Percentiles rank a stretch among this genome's conserved stretches.
phyloP scores from a whole-genome alignment of 2,888 invertebrate species.

The Eupithecia subumbrata region DNA sequence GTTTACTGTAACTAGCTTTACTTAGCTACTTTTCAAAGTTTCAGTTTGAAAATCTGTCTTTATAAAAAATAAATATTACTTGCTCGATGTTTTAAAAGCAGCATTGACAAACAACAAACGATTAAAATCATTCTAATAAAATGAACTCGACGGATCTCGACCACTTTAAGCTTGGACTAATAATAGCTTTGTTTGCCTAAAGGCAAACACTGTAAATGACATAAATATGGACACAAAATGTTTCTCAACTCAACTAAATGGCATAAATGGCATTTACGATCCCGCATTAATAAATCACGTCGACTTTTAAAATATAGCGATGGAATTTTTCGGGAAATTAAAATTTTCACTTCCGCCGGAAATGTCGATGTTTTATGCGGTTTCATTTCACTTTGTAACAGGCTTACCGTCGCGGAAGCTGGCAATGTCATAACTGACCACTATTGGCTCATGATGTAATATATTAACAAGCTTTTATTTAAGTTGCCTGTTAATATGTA shows the following conservation, averaged over 20 bases:
- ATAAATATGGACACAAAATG: slow-evolving; percentile 56
- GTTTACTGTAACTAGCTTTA: not conserved
- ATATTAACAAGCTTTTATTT: too few relatives aligned
- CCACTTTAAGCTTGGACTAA: not conserved
- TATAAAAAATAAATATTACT: not conserved
- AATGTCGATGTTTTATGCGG: slow-evolving; percentile 73
- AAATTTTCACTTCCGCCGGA: slow-evolving; percentile 69
- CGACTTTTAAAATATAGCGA: slow-evolving; percentile 73
- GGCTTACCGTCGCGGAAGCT: slow-evolving; percentile 51
- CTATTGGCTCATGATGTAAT: slow-evolving; percentile 22
- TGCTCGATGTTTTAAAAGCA: not conserved
- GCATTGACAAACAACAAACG: not conserved
- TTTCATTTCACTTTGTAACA: slow-evolving; percentile 65
- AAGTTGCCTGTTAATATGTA: too few relatives aligned
- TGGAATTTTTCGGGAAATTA: slow-evolving; percentile 68
- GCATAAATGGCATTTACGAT: slow-evolving; percentile 68
- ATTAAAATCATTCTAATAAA: not conserved
- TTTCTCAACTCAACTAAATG: slow-evolving; percentile 65
- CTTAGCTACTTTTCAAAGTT: not conserved
- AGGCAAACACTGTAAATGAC: slow-evolving; percentile 46
- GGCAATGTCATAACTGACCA: slow-evolving; percentile 41
- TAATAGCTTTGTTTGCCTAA: not conserved
- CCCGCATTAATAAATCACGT: slow-evolving; percentile 74
- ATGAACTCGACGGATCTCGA: not conserved
- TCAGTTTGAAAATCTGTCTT: not conserved